These are phyloP conservation scores for Eristalis tenax DNA, from an alignment of 2,888 invertebrate genomes.

Conservation along the genomic window DNA sequence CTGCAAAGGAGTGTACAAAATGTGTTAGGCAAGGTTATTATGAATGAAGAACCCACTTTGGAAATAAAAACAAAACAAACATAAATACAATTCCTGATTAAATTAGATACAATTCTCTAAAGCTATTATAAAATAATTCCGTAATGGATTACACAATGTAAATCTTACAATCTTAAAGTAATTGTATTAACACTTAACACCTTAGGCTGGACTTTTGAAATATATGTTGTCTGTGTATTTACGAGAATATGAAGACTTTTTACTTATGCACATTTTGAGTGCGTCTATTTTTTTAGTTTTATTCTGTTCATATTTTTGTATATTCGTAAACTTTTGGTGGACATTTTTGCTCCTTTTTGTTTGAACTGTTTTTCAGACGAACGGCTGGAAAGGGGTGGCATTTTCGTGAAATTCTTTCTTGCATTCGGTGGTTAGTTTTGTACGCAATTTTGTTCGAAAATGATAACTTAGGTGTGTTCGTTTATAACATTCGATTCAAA, in stretches of 20 bases:
- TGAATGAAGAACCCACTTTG: constrained; percentile 18
- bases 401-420: too few relatives aligned
- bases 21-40: constrained; percentile 41
- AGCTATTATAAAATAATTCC: constrained; percentile 3
- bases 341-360: not conserved
- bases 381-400: too few relatives aligned
- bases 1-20: constrained; percentile 1
- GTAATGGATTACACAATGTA: constrained; percentile 22
- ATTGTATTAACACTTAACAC: constrained; percentile 58
- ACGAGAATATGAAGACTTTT: constrained; percentile 46
- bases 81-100: constrained; percentile 34
- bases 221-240: constrained; percentile 64
- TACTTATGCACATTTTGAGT: not conserved
- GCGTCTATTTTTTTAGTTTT: not conserved
- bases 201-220: constrained; percentile 47
- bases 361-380: too few relatives aligned
- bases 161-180: constrained; percentile 27
- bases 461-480: too few relatives aligned
- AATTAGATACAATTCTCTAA: constrained; percentile 32
- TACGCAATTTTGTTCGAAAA: too few relatives aligned
- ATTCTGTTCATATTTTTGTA: not conserved
- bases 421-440: too few relatives aligned
- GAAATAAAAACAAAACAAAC: constrained; percentile 9
- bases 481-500: too few relatives aligned
- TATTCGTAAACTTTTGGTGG: not conserved